phyloP scores from a whole-genome alignment of 2,888 invertebrate species.

The Dicyrtomina minuta region DNA sequence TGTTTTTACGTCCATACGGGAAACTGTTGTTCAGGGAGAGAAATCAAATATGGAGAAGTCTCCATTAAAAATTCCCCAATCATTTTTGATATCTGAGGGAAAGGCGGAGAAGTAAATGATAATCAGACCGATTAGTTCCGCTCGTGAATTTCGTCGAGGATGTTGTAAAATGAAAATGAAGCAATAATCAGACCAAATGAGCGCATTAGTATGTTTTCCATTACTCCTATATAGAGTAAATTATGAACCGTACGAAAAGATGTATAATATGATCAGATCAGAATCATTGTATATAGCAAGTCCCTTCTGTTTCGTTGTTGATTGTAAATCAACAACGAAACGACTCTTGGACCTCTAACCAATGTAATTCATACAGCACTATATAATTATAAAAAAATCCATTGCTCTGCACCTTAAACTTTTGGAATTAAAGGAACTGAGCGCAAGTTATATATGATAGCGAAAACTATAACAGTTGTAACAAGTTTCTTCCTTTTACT shows the following conservation, averaged over 20 bases:
- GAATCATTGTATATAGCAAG: too few relatives aligned
- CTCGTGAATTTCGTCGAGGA: constrained; percentile 46
- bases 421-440: too few relatives aligned
- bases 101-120: constrained; percentile 51
- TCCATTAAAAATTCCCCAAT: constrained; percentile 2
- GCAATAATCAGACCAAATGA: constrained; percentile 19
- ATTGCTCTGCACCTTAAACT: too few relatives aligned
- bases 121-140: constrained; percentile 52
- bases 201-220: constrained; percentile 18
- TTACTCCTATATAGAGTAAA: neutral
- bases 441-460: too few relatives aligned
- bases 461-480: too few relatives aligned
- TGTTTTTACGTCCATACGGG: too few relatives aligned
- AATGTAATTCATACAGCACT: too few relatives aligned
- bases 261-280: too few relatives aligned
- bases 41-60: constrained; percentile 5
- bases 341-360: neutral
- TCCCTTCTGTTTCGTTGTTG: too few relatives aligned
- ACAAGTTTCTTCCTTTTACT: too few relatives aligned
- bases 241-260: neutral
- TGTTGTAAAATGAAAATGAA: constrained; percentile 32
- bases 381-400: too few relatives aligned
- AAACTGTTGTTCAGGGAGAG: neutral
- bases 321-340: too few relatives aligned
- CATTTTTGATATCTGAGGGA: constrained; percentile 5